Evolutionary conservation across 2,113 vertebrate species (phyloP).

Genomic region (Electrona antarctica): DNA sequence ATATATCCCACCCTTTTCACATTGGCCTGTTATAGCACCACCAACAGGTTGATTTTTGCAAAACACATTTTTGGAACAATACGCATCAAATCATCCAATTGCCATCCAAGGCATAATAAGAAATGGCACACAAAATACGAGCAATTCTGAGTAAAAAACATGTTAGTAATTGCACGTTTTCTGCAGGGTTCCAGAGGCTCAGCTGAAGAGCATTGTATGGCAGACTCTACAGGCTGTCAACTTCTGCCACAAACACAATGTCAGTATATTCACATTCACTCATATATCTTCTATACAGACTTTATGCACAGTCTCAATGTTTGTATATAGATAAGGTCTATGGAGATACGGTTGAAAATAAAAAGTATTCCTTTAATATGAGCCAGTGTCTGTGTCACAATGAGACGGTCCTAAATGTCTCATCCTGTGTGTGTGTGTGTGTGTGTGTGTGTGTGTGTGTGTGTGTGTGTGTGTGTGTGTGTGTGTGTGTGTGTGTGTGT

Average conservation of each 20-base stretch:
- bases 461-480: no score
- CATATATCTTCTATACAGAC: no score
- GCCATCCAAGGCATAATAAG: no score
- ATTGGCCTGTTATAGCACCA: no score
- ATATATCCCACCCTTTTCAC: no score
- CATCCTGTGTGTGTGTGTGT: slow-evolving; percentile 13
- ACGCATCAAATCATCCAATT: no score
- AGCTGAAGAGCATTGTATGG: slow-evolving; percentile 94
- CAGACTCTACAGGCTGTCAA: slow-evolving; percentile 95
- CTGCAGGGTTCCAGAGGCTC: slow-evolving; percentile 87
- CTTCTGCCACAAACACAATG: slow-evolving; percentile 96
- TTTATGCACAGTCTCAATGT: background rate
- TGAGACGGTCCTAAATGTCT: slow-evolving; percentile 21
- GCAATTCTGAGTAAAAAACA: no score
- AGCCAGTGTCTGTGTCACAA: slow-evolving; percentile 7
- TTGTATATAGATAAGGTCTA: background rate
- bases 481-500: no score
- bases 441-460: no score
- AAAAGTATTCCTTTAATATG: background rate
- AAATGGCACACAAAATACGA: no score
- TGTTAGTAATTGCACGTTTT: slow-evolving; percentile 15
- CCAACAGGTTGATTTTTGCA: no score
- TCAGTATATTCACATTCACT: slow-evolving; percentile 71
- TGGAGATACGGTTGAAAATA: background rate
- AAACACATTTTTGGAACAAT: no score